Evolutionary conservation across 2,113 vertebrate genomes (phyloP).

Genomic region (Anoura caudifer): DNA sequence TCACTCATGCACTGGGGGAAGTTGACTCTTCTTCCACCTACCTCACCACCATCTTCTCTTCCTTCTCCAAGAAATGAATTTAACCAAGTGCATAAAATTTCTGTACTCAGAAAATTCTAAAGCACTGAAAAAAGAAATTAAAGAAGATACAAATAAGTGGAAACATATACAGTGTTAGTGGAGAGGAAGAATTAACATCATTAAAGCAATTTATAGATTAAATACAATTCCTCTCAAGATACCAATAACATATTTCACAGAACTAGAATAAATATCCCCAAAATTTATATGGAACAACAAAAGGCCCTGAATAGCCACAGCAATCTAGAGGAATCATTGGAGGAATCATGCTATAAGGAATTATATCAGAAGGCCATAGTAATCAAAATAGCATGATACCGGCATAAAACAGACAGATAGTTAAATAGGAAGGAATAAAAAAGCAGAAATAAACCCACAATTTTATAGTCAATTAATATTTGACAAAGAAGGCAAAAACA

Average conservation of each 20-base stretch:
- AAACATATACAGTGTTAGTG: not conserved
- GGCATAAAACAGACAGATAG: not conserved
- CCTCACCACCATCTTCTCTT: too few relatives aligned
- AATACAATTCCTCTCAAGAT: not conserved
- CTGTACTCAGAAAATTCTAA: not conserved
- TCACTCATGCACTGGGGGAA: too few relatives aligned
- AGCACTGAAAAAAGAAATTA: not conserved
- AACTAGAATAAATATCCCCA: not conserved
- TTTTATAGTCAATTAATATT: not conserved
- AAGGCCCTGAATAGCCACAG: not conserved
- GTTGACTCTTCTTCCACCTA: too few relatives aligned
- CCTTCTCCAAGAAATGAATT: not conserved
- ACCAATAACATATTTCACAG: not conserved
- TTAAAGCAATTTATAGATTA: not conserved
- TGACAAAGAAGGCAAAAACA: not conserved
- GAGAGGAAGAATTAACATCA: not conserved
- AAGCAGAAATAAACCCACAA: not conserved
- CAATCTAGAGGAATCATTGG: not conserved
- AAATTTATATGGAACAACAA: not conserved
- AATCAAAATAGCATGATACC: not conserved
- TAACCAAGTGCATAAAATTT: not conserved
- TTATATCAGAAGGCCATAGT: not conserved
- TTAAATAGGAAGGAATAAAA: not conserved
- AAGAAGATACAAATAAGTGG: not conserved
- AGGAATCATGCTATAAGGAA: not conserved